Base-by-base conservation (phyloP, 2,888 invertebrate genomes). In the Pandemis corylana region DNA sequence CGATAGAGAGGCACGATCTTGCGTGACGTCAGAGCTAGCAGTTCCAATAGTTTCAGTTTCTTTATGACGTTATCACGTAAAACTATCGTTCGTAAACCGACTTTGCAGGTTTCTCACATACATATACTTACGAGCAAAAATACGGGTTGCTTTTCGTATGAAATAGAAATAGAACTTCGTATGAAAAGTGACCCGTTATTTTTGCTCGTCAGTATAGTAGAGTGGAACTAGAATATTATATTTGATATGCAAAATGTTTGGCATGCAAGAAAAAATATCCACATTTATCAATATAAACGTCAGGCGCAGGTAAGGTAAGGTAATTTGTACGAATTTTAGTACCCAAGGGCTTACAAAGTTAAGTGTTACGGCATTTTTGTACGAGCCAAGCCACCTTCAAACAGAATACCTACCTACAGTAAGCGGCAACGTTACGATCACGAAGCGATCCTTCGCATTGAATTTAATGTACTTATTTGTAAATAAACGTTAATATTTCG, bases 331-430 rank as follows among this genome's bases (percentile, higher is more conserved):
- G 62, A 36, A 62, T 62, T 62, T 62, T 41, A 62, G 62, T 62
- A 62, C 62, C 62, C 41, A 62, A 62, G 62, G 62, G 62, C 62
- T 62, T 62, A 62, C 62, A 41, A 62, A 62, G 62, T 62, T 41
- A 62, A 62, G 62, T 62, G 41, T 62, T 62, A 62, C 62, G 62
- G 62, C 62, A 41, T 62, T 62, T 62, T 62, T 62, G 59, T 59
- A 59, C 41, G 62, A 44, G 64, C 64, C 15, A 10, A 64, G 44
- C n/a, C 42, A 20, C 42, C 64, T 20, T 20, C 44, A 64, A 12
- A 64, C 64, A n/a, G 59, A 28, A 41, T 42, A 62, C 42, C 62
- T 42, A 59, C 59, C 59, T 59, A 59, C 59, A 59, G 10, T 28
- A 59, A 59, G 28, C 28, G 28, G 5, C 4, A 28, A 59, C 3